Percentiles rank a stretch among this genome's conserved stretches.
These are phyloP conservation scores for Calephelis perditalis DNA, from an alignment of 2,888 invertebrate genomes.

Conservation along the genomic window DNA sequence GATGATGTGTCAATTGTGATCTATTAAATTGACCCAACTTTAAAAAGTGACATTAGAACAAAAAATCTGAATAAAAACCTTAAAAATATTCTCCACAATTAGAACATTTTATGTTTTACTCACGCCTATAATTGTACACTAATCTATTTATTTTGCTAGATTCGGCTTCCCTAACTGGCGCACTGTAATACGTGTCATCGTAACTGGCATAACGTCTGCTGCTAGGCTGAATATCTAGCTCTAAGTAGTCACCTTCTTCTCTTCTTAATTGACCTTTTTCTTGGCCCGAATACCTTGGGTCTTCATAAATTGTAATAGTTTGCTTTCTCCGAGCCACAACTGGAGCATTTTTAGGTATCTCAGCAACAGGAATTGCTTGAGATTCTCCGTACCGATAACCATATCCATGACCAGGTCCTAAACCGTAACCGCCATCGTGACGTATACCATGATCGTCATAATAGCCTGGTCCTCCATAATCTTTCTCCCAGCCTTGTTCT, in stretches of 20 bases:
- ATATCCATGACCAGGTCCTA: conserved; percentile 59
- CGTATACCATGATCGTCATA: conserved; percentile 61
- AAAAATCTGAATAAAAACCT: too few species aligned
- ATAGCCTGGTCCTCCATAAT: conserved; percentile 62
- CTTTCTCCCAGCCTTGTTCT: conserved; percentile 44
- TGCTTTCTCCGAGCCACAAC: conserved; percentile 66
- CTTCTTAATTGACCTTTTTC: conserved; percentile 56
- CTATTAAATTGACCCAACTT: too few species aligned
- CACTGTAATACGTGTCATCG: conserved; percentile 62
- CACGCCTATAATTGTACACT: conserved; percentile 67
- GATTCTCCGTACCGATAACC: conserved; percentile 64
- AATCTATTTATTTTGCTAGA: conserved; percentile 70
- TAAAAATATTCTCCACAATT: conserved; percentile 23
- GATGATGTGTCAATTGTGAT: too few species aligned
- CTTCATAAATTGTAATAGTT: conserved; percentile 73
- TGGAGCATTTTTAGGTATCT: conserved; percentile 54
- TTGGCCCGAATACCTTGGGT: conserved; percentile 64
- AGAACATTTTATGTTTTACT: conserved; percentile 26
- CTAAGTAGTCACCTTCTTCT: conserved; percentile 62
- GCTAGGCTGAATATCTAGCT: conserved; percentile 66
- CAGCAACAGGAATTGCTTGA: conserved; percentile 50
- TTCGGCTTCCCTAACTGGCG: conserved; percentile 46
- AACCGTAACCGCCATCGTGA: conserved; percentile 62
- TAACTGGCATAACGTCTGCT: conserved; percentile 66
- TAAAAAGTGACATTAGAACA: too few species aligned